Evolutionary conservation across 2,113 vertebrate genomes (phyloP).

Genomic region (Otolemur garnettii): DNA sequence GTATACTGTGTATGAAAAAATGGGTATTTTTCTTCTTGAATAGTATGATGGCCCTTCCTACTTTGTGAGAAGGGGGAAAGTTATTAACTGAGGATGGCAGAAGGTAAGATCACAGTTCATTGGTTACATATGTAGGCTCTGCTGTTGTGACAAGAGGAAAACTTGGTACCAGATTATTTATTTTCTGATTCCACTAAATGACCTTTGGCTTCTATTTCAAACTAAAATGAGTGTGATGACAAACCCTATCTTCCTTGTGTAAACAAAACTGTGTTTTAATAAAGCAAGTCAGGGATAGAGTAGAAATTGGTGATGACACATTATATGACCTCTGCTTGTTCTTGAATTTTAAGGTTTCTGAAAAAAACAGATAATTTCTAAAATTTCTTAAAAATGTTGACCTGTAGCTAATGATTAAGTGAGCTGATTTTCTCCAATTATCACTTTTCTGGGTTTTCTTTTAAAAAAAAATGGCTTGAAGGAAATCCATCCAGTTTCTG

Average conservation of each 20-base stretch:
- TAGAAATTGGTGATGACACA: slow-evolving; percentile 20
- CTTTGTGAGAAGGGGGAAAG: not conserved
- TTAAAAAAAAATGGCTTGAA: not conserved
- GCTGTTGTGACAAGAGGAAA: not conserved
- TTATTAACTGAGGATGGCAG: not conserved
- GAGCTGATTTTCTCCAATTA: not conserved
- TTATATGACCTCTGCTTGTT: not conserved
- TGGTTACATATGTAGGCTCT: not conserved
- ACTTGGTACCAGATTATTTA: not conserved
- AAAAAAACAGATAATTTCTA: not conserved
- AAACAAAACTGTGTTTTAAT: slow-evolving; percentile 47
- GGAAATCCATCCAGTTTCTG: slow-evolving; percentile 39
- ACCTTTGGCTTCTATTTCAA: slow-evolving; percentile 50
- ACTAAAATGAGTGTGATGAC: not conserved
- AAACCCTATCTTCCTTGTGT: slow-evolving; percentile 7
- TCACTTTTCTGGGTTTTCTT: not conserved
- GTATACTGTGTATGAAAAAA: not conserved
- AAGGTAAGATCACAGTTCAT: not conserved
- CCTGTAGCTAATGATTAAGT: not conserved
- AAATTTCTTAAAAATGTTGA: not conserved
- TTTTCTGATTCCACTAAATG: slow-evolving; percentile 3
- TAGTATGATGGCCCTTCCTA: not conserved
- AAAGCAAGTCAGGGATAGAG: slow-evolving; percentile 56
- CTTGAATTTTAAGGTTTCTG: not conserved
- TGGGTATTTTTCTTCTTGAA: not conserved